Evolutionary conservation across 2,113 vertebrate species (phyloP).

Genomic region (Miniopterus natalensis): DNA sequence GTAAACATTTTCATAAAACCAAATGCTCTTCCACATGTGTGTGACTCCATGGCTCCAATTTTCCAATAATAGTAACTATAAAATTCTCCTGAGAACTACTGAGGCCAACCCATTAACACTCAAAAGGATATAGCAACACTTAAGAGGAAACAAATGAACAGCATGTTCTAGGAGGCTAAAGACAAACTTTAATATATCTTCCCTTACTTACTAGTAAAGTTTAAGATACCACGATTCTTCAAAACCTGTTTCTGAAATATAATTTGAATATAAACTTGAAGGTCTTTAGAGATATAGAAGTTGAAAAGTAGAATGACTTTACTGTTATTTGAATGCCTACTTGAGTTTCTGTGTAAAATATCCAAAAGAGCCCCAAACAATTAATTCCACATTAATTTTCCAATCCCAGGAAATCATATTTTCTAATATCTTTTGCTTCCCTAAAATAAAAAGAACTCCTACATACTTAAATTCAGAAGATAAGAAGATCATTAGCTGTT

Average conservation of each 20-base stretch:
- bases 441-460: constrained; percentile 22
- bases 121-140: not conserved
- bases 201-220: not conserved
- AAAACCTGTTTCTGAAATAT: constrained; percentile 24
- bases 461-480: constrained; percentile 41
- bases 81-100: not conserved
- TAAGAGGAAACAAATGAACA: not conserved
- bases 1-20: constrained; percentile 60
- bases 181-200: not conserved
- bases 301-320: constrained; percentile 1
- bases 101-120: not conserved
- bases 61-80: constrained; percentile 8
- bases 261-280: constrained; percentile 18
- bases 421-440: not conserved
- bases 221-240: not conserved
- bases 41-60: constrained; percentile 6
- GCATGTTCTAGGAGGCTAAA: not conserved
- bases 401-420: not conserved
- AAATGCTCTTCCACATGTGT: not conserved
- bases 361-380: not conserved
- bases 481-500: not conserved
- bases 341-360: constrained; percentile 49
- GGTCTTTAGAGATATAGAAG: not conserved
- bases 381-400: not conserved
- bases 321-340: not conserved